Conservation (phyloP, 2,113 vertebrate species). For the Python bivittatus region DNA sequence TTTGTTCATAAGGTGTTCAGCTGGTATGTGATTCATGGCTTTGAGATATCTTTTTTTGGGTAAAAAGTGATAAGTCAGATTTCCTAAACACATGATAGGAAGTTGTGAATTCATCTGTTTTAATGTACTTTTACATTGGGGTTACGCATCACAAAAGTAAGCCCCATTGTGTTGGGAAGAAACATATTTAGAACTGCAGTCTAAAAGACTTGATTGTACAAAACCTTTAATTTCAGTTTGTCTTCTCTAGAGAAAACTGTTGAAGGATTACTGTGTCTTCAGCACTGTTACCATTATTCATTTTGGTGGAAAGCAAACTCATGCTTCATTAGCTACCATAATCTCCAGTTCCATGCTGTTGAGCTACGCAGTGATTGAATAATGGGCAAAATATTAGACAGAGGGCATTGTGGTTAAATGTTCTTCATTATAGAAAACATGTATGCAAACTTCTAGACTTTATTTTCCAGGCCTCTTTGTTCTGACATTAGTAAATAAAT, state of each 20-base stretch:
- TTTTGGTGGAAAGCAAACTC: not conserved
- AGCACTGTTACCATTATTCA: not conserved
- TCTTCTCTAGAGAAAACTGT: not conserved
- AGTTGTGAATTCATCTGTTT: not conserved
- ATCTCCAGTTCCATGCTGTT: not conserved
- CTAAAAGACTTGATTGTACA: not conserved
- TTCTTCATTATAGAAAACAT: not conserved
- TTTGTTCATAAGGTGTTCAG: not conserved
- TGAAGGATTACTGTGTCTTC: not conserved
- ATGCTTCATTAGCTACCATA: not conserved
- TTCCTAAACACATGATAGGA: not conserved
- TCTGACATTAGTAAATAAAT: not conserved
- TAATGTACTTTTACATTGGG: not conserved
- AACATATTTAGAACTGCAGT: not conserved
- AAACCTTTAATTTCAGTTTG: not conserved
- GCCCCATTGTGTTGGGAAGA: too few species aligned
- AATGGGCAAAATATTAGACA: not conserved
- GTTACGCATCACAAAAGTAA: not conserved
- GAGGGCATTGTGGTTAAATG: not conserved
- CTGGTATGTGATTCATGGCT: not conserved
- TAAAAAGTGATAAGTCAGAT: too few species aligned
- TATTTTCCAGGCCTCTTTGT: not conserved
- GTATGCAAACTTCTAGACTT: not conserved
- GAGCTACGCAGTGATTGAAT: not conserved
- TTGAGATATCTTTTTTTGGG: not conserved